Base-by-base conservation (phyloP, 35 echinoderm and acorn worm genomes). In the Heliocidaris tuberculata region DNA sequence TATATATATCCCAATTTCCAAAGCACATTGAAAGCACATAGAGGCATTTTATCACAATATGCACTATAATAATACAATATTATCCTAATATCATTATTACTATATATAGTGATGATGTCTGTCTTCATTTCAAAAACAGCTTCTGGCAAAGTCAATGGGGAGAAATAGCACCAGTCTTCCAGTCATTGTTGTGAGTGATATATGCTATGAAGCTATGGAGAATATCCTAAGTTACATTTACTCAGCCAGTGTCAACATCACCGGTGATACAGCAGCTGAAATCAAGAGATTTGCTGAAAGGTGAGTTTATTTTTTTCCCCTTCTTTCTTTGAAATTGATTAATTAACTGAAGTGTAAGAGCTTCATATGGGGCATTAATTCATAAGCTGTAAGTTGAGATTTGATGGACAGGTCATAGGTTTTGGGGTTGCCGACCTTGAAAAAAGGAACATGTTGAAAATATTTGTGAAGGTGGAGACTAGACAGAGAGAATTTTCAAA, bases 171-270 rank as follows among this genome's bases (percentile, higher is more conserved):
- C 47, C 17, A n/a, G 13, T 11, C 47, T 31, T n/a, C 91, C 91
- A 13, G 31, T 15, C 27, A 59, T 93, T 30, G 27, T 12, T 30
- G 47, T 93, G 48, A 30, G 91, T 59, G 50, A 93, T 59, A 59
- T 93, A 19, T 52, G 12, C 29, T 93, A 93, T 93, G 91, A 93
- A 48, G 91, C 91, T 17, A 49, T 93, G 48, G 91, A 93, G 91
- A 59, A 30, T 12, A 29, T 93, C 15, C 29, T 93, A n/a, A 31
- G 48, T 31, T 93, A 52, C 30, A 30, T 93, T 13, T 93, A 93
- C 47, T 93, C 91, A n/a, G 91, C 91, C 29, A 32, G 15, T 50
- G 50, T 93, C 17, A 59, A 93, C 30, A 59, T 93, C 30, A 93
- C 47, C 29, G 15, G 10, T 13, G 29, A 30, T 30, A 93, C 91